Conservation (phyloP, 2,888 invertebrate genomes). For the Electrophaes corylata region DNA sequence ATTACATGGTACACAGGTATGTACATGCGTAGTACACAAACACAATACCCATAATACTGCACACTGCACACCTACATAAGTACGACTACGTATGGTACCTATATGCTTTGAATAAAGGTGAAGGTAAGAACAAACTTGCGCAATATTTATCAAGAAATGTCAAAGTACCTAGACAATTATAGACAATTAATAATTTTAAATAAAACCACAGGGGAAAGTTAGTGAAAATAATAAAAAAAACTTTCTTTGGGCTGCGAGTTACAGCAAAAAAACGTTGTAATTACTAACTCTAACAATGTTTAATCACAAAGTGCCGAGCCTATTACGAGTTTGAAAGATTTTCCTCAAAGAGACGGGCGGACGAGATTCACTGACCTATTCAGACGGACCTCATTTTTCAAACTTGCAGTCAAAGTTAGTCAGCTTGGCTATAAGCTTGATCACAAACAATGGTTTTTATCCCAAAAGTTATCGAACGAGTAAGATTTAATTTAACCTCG, state of each 20-base stretch:
- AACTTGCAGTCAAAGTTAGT: too few species aligned
- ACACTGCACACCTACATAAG: too few species aligned
- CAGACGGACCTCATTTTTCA: constrained; percentile 7
- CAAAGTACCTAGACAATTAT: too few species aligned
- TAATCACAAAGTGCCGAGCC: constrained; percentile 46
- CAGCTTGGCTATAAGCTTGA: neutral
- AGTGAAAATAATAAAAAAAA: constrained; percentile 9
- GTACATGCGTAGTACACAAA: neutral
- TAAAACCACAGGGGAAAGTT: neutral
- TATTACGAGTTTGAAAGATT: constrained; percentile 42
- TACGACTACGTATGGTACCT: too few species aligned
- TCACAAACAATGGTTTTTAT: too few species aligned
- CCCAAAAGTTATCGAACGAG: too few species aligned
- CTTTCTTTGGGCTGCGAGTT: neutral
- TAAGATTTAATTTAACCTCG: too few species aligned
- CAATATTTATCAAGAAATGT: too few species aligned
- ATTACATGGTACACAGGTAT: too few species aligned
- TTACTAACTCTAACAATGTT: constrained; percentile 42
- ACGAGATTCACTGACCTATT: constrained; percentile 31
- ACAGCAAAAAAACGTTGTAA: constrained; percentile 33
- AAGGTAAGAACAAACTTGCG: too few species aligned
- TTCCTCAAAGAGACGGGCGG: constrained; percentile 39
- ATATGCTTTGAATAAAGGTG: too few species aligned
- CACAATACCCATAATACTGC: neutral
- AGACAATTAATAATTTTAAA: neutral